Percentiles rank a stretch among this genome's conserved stretches.
Evolutionary conservation across 2,797 vertebrate genomes (phyloP).

Genomic region (Fratercula arctica): DNA sequence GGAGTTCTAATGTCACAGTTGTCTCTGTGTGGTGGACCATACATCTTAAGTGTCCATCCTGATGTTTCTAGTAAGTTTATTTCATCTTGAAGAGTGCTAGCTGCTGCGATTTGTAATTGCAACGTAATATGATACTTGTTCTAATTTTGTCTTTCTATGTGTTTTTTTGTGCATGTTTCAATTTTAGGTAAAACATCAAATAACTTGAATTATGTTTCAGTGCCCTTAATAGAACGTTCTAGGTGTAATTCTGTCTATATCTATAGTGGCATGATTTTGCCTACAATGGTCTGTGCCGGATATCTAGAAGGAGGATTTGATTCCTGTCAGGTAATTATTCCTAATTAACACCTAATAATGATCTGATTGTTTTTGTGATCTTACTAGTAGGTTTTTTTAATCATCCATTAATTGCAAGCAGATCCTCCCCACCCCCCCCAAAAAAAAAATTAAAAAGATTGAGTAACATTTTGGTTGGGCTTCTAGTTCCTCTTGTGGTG

Average conservation of each 20-base stretch:
- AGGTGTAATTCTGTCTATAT: constrained; percentile 75
- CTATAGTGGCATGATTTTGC: constrained; percentile 77
- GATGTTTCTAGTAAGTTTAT: not conserved
- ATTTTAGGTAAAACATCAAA: constrained; percentile 74
- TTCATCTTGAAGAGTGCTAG: not conserved
- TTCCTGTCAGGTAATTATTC: constrained; percentile 86
- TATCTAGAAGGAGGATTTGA: constrained; percentile 82
- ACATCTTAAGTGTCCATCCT: not conserved
- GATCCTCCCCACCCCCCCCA: not conserved
- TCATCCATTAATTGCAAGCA: not conserved
- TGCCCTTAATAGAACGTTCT: constrained; percentile 72
- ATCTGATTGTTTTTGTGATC: not conserved
- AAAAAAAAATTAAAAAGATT: not conserved
- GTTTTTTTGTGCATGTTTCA: not conserved
- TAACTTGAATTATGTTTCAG: constrained; percentile 62
- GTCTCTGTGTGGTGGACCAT: not conserved
- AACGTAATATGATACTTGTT: not conserved
- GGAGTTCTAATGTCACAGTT: not conserved
- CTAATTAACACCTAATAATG: not conserved
- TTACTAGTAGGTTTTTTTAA: not conserved
- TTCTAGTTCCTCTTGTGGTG: not conserved
- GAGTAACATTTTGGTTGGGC: not conserved
- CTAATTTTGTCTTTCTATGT: not conserved
- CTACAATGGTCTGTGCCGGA: constrained; percentile 89
- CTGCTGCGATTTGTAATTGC: not conserved